Evolutionary conservation across 2,888 invertebrate species (phyloP).

Genomic region (Lobophora halterata): DNA sequence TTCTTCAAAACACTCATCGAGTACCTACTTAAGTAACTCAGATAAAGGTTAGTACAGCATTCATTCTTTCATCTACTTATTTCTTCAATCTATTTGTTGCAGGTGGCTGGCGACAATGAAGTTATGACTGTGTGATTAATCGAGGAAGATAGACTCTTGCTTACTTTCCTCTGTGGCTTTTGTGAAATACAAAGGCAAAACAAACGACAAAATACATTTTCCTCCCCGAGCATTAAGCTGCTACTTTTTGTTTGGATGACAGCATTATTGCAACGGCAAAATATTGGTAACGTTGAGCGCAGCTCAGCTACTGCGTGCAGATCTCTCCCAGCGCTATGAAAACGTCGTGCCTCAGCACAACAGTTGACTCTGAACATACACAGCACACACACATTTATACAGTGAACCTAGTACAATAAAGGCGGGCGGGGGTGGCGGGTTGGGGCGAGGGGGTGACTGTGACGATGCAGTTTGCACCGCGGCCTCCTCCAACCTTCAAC

Average conservation of each 20-base stretch:
- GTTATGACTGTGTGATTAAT: neutral
- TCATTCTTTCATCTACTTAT: conserved; percentile 11
- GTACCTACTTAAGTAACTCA: conserved; percentile 8
- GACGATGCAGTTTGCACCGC: conserved; percentile 80
- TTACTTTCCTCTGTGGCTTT: no score
- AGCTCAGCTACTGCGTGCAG: conserved; percentile 51
- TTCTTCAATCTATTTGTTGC: conserved; percentile 13
- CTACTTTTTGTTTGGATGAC: conserved; percentile 18
- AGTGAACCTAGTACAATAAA: conserved; percentile 60
- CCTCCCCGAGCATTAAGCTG: conserved; percentile 12
- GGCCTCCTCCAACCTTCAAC: conserved; percentile 77
- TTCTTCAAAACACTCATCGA: conserved; percentile 42
- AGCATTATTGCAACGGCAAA: conserved; percentile 42
- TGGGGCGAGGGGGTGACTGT: conserved; percentile 54
- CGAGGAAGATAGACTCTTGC: no score
- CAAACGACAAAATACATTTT: conserved; percentile 7
- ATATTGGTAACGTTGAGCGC: conserved; percentile 60
- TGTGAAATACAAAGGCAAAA: conserved; percentile 14
- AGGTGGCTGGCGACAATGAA: conserved; percentile 1
- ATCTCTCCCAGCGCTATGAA: conserved; percentile 54
- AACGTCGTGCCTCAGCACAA: conserved; percentile 70
- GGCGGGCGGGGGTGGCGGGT: conserved; percentile 47
- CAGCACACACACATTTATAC: conserved; percentile 59
- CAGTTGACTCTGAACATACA: conserved; percentile 70
- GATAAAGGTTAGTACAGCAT: conserved; percentile 9